Evolutionary conservation across 1,140 invertebrate genomes (phyloP).

Genomic region (Rhyacophila brunnea): DNA sequence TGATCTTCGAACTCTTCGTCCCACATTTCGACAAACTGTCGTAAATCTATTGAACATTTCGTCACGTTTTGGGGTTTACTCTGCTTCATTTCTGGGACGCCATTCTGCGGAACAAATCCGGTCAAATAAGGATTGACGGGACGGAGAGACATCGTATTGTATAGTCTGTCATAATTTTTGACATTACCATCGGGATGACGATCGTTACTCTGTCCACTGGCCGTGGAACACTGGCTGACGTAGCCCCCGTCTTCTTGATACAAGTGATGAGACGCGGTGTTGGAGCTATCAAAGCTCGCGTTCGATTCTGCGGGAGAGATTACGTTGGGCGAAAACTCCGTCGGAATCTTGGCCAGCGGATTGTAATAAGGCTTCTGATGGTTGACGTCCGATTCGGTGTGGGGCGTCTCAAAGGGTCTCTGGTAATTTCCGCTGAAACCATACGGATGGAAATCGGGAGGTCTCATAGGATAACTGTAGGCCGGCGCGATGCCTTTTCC

Average conservation of each 20-base stretch:
- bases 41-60: constrained; percentile 42
- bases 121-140: background rate
- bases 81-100: too few relatives aligned
- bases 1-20: constrained; percentile 52
- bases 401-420: too few relatives aligned
- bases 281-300: constrained; percentile 45
- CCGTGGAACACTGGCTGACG: constrained; percentile 49
- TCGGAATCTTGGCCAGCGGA: constrained; percentile 40
- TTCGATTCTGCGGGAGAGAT: constrained; percentile 51
- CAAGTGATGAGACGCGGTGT: constrained; percentile 37
- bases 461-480: constrained; percentile 18
- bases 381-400: background rate
- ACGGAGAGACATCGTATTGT: background rate
- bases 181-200: background rate
- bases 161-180: background rate
- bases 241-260: constrained; percentile 52
- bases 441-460: constrained; percentile 14
- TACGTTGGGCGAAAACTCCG: constrained; percentile 49
- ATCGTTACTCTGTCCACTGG: constrained; percentile 49
- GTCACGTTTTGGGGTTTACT: background rate
- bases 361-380: constrained; percentile 33
- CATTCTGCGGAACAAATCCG: too few relatives aligned
- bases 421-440: background rate
- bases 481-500: constrained; percentile 7
- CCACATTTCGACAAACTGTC: constrained; percentile 54